A percentile compares a stretch with the other conserved stretches of the same genome.
phyloP scores from a whole-genome alignment of 2,113 vertebrate species.

The Misgurnus mizolepis region DNA sequence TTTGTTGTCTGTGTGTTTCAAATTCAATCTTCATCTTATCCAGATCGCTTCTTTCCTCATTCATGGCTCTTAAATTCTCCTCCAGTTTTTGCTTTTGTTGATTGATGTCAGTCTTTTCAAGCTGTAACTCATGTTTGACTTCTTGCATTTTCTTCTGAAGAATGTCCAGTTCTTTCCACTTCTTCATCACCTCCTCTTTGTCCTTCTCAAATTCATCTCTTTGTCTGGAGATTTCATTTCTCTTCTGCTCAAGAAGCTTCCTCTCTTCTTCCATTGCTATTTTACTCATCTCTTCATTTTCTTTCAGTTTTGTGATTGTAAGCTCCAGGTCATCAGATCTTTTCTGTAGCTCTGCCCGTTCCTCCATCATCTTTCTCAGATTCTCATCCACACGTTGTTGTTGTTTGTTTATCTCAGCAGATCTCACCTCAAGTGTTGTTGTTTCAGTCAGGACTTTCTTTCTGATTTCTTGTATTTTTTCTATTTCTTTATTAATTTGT shows the following conservation, averaged over 20 bases:
- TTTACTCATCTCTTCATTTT: conserved; percentile 2
- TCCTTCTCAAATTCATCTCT: conserved; percentile 20
- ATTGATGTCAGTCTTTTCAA: not conserved
- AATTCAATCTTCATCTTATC: not conserved
- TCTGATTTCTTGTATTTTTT: not conserved
- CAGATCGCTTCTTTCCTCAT: conserved; percentile 14
- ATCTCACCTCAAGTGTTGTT: not conserved
- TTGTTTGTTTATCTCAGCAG: not conserved
- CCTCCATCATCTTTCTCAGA: not conserved
- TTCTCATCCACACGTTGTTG: not conserved
- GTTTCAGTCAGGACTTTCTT: not conserved
- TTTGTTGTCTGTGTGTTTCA: not conserved
- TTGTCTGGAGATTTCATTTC: not conserved
- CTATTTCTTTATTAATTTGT: conserved; percentile 3
- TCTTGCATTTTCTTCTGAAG: not conserved
- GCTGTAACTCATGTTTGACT: not conserved
- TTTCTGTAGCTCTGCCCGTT: conserved; percentile 12
- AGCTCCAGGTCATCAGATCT: not conserved
- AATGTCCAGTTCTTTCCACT: conserved; percentile 6
- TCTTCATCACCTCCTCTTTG: not conserved
- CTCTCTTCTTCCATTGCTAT: conserved; percentile 30
- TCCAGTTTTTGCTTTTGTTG: conserved; percentile 8
- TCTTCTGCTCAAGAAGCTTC: not conserved
- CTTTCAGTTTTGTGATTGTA: conserved; percentile 2
- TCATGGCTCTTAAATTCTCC: not conserved